These are phyloP conservation scores for Mormoops blainvillei DNA, from an alignment of 2,113 vertebrate genomes.

Conservation along the genomic window DNA sequence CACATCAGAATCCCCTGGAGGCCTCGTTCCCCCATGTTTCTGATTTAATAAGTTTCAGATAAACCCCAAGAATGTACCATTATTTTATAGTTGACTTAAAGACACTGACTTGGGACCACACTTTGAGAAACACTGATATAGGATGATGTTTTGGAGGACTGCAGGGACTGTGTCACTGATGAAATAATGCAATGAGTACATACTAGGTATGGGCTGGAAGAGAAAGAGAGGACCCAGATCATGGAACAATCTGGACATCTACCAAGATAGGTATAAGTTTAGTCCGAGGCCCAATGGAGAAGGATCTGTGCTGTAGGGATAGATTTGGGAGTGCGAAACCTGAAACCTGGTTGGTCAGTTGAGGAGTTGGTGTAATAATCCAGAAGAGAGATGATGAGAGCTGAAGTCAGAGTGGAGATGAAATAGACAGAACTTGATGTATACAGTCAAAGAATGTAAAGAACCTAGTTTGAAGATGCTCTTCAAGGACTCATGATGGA, in stretches of 20 bases:
- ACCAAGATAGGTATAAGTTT: not conserved
- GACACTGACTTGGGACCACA: not conserved
- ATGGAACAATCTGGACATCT: not conserved
- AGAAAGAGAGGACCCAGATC: not conserved
- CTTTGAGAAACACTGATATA: not conserved
- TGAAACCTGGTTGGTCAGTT: not conserved
- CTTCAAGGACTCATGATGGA: not conserved
- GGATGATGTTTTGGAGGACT: no score
- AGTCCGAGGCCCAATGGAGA: not conserved
- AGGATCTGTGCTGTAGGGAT: not conserved
- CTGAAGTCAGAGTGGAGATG: not conserved
- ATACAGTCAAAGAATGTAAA: not conserved
- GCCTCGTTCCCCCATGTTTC: not conserved
- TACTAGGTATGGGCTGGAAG: not conserved
- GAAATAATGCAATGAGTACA: not conserved
- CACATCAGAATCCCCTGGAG: not conserved
- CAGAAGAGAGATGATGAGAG: not conserved
- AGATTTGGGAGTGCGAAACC: not conserved
- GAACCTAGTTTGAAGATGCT: not conserved
- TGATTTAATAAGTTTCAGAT: not conserved
- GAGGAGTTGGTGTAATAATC: not conserved
- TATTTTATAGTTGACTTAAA: not conserved
- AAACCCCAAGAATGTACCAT: not conserved
- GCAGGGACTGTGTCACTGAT: not conserved
- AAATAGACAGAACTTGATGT: not conserved